Evolutionary conservation across 1,140 invertebrate species (phyloP), one percentile per base, ranked within the genome.

Genomic region (Cotesia glomerata): DNA sequence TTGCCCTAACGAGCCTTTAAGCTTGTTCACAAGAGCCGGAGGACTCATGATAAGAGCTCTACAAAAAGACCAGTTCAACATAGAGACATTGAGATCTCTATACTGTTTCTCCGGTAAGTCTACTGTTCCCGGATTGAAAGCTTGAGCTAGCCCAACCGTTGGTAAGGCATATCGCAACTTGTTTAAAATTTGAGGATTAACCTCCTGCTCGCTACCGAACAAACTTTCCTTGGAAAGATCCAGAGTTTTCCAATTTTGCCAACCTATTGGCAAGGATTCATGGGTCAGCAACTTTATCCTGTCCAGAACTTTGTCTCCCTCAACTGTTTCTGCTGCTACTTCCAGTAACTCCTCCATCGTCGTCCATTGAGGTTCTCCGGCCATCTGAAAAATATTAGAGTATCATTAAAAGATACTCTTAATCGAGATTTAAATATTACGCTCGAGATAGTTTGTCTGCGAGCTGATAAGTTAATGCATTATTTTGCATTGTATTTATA

Each of bases 31-130:
- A 11, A 80, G 7, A 0, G 63, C 26, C 11, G 76, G 70, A 9
- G 77, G 75, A 39, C 75, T 74, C 2, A 79, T 74, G 35, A 80
- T 78, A 0, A 77, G 52, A 0, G 70, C 78, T 54, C 75, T 69
- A 66, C 72, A 72, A 35, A 79, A 76, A 5, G 77, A 49, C 75
- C 78, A 81, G 1, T 72, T 66, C 11, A 80, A 67, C 77, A 81
- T 77, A 26, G 64, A 67, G 9, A 78, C 34, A 36, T 79, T 81
- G 13, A 74, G 65, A 39, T 75, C 72, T 34, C 63, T n/a, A n/a
- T n/a, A n/a, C n/a, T n/a, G n/a, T n/a, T n/a, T n/a, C n/a, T n/a
- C n/a, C n/a, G n/a, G n/a, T 74, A 81, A 56, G 34, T 54, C 45
- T 16, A 14, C 51, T 8, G 64, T 56, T 5, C 13, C 8, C 4